phyloP scores from a whole-genome alignment of 2,797 vertebrate genomes.

The Argentina silus region DNA sequence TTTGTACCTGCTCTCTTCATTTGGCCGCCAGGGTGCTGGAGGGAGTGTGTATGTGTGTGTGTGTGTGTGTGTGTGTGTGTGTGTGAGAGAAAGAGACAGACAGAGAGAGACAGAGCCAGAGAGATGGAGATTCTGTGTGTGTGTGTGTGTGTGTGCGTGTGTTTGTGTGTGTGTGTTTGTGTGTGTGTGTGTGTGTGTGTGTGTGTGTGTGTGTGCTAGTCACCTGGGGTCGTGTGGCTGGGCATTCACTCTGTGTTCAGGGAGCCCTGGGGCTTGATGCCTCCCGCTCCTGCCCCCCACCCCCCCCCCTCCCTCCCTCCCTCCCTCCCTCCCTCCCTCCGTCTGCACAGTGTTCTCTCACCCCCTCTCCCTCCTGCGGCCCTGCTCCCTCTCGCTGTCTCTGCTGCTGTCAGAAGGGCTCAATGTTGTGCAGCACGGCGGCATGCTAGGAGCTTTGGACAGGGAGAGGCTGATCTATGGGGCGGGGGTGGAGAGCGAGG shows the following conservation, averaged over 20 bases:
- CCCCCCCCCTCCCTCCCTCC: constrained; percentile 26
- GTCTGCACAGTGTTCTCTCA: background rate
- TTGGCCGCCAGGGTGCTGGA: constrained; percentile 24
- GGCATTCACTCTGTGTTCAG: constrained; percentile 35
- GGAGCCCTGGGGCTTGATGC: constrained; percentile 42
- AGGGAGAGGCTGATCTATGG: constrained; percentile 51
- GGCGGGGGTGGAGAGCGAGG: constrained; percentile 26
- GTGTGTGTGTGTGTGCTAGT: constrained; percentile 23
- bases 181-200: background rate
- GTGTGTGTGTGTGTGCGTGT: no score
- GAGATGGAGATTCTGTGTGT: background rate
- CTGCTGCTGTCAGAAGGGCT: constrained; percentile 64
- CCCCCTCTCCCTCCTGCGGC: constrained; percentile 32
- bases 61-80: constrained; percentile 22
- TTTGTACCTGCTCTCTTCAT: constrained; percentile 3
- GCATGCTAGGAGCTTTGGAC: constrained; percentile 56
- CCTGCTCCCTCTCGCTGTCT: constrained; percentile 57
- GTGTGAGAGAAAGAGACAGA: background rate
- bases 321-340: background rate
- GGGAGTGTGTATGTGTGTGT: background rate
- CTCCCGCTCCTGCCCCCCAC: constrained; percentile 33
- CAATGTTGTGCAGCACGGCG: constrained; percentile 51
- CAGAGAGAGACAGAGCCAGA: constrained; percentile 7
- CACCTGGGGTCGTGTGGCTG: constrained; percentile 19
- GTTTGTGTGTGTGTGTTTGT: no score